phyloP scores from a whole-genome alignment of 2,888 invertebrate genomes.

The Drosophila greeni region DNA sequence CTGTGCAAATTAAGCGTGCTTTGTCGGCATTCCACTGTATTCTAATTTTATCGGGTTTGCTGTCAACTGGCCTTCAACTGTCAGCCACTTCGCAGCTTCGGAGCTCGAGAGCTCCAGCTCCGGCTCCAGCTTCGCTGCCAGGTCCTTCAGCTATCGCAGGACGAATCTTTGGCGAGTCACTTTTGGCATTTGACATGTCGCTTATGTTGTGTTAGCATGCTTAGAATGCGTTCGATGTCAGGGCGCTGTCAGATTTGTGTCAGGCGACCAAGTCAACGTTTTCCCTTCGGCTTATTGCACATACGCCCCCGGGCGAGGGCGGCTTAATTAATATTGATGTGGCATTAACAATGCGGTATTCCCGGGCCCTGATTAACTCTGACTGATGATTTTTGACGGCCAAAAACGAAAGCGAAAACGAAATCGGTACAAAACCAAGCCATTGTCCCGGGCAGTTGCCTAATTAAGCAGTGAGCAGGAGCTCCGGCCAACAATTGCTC shows the following conservation, averaged over 20 bases:
- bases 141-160: slow-evolving; percentile 53
- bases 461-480: slow-evolving; percentile 60
- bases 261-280: slow-evolving; percentile 46
- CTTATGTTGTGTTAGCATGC: slow-evolving; percentile 64
- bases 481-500: slow-evolving; percentile 56
- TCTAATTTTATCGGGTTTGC: slow-evolving; percentile 29
- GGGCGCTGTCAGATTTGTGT: slow-evolving; percentile 71
- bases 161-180: slow-evolving; percentile 64
- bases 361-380: slow-evolving; percentile 64
- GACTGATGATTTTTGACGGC: slow-evolving; percentile 63
- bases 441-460: slow-evolving; percentile 48
- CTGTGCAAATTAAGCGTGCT: slow-evolving; percentile 3
- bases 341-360: slow-evolving; percentile 64
- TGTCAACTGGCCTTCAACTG: slow-evolving; percentile 62
- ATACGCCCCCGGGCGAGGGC: slow-evolving; percentile 36
- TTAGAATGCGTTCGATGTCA: slow-evolving; percentile 71
- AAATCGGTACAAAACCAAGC: slow-evolving; percentile 45
- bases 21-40: slow-evolving; percentile 15
- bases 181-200: slow-evolving; percentile 68
- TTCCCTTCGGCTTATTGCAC: slow-evolving; percentile 45
- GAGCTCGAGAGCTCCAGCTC: background rate
- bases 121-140: slow-evolving; percentile 1
- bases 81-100: slow-evolving; percentile 34
- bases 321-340: slow-evolving; percentile 70
- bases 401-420: slow-evolving; percentile 12